A percentile compares a stretch with the other conserved stretches of the same genome.
Conservation (phyloP, 1,140 invertebrate species). For the honey bee (Apis mellifera) region DNA sequence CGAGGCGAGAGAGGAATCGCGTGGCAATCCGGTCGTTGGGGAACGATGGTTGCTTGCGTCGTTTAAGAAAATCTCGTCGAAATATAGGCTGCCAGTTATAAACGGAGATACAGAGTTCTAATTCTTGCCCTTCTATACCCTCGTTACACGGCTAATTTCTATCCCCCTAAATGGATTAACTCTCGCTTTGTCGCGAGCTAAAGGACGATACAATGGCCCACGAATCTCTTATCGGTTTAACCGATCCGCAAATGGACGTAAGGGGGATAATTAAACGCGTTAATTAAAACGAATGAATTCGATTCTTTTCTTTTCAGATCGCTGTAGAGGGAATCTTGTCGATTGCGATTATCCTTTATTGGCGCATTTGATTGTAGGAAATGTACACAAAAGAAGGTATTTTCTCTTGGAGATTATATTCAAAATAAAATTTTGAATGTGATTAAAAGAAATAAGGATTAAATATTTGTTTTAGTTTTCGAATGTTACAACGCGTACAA, state of each 20-base stretch:
- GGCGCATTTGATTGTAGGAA: too few species aligned
- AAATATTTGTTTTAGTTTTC: too few species aligned
- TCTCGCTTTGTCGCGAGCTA: slow-evolving; percentile 35
- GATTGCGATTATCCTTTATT: too few species aligned
- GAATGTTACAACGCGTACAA: too few species aligned
- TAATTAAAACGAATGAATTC: slow-evolving; percentile 43
- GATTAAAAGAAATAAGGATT: too few species aligned
- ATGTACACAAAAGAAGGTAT: neutral
- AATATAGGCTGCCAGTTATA: neutral
- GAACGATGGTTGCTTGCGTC: neutral
- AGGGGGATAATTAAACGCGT: slow-evolving; percentile 6
- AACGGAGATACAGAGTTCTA: slow-evolving; percentile 50
- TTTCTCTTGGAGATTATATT: neutral
- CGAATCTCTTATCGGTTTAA: slow-evolving; percentile 57
- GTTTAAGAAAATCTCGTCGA: slow-evolving; percentile 44
- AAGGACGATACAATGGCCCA: slow-evolving; percentile 53
- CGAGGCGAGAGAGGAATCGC: neutral
- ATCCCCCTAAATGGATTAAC: slow-evolving; percentile 62
- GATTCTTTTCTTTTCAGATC: neutral
- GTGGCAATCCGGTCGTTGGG: neutral
- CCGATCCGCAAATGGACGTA: slow-evolving; percentile 6
- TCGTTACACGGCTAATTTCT: slow-evolving; percentile 51
- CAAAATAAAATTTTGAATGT: neutral
- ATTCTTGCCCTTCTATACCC: slow-evolving; percentile 39
- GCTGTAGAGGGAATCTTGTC: neutral